Evolutionary conservation across 2,113 vertebrate genomes (phyloP).

Genomic region (Silurus meridionalis): DNA sequence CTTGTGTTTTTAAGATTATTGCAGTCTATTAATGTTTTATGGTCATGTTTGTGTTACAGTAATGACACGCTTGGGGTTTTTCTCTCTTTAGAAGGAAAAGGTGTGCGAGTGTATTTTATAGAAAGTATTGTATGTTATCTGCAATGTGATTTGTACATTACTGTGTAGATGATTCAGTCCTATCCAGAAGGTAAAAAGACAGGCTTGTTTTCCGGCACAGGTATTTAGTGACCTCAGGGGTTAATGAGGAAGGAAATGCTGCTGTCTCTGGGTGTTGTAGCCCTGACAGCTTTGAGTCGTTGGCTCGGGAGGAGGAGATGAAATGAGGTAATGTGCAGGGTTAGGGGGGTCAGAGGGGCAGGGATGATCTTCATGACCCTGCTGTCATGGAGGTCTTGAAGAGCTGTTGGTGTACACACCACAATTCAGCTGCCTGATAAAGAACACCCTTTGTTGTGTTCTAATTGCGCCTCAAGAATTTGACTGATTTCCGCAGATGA

Average conservation of each 20-base stretch:
- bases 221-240: background rate
- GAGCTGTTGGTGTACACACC: background rate
- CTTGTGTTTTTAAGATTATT: too few relatives aligned
- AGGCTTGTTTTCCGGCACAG: background rate
- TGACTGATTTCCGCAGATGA: background rate
- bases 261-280: background rate
- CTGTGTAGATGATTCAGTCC: background rate
- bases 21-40: too few relatives aligned
- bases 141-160: background rate
- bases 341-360: background rate
- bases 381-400: constrained; percentile 7
- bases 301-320: background rate
- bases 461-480: background rate
- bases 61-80: too few relatives aligned
- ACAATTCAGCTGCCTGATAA: background rate
- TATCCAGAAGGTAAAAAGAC: background rate
- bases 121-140: background rate
- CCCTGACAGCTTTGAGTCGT: background rate
- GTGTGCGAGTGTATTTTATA: too few relatives aligned
- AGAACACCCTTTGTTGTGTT: background rate
- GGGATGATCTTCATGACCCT: background rate
- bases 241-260: background rate
- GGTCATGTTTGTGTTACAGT: too few relatives aligned
- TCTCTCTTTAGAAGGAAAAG: too few relatives aligned
- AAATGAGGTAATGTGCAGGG: background rate